These are phyloP conservation scores for Drosophila emarginata DNA, from an alignment of 2,888 invertebrate genomes.

Conservation along the genomic window DNA sequence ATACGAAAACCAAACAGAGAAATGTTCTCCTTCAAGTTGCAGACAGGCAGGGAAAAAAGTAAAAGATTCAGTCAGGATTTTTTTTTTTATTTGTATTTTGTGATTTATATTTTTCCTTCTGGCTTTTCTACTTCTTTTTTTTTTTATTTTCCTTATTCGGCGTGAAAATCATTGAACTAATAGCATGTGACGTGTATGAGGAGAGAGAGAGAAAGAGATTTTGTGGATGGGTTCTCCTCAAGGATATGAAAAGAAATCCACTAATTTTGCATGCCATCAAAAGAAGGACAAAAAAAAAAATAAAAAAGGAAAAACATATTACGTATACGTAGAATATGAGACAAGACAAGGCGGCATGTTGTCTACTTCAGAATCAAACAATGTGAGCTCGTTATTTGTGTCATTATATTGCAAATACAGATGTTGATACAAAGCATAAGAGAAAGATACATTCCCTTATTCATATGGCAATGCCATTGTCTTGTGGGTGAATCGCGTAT, in stretches of 20 bases:
- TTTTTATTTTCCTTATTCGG: constrained; percentile 52
- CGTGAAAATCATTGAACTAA: constrained; percentile 79
- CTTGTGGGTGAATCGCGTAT: constrained; percentile 32
- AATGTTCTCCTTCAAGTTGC: constrained; percentile 1
- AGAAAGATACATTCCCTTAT: constrained; percentile 38
- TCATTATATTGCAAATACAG: constrained; percentile 67
- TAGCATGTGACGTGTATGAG: constrained; percentile 67
- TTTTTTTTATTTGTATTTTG: constrained; percentile 12
- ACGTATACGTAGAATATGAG: constrained; percentile 66
- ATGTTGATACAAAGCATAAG: constrained; percentile 3
- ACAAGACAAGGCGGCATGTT: constrained; percentile 39
- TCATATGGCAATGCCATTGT: constrained; percentile 63
- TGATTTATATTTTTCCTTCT: background rate
- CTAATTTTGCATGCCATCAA: constrained; percentile 62
- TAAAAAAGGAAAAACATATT: constrained; percentile 44
- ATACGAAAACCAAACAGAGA: constrained; percentile 35
- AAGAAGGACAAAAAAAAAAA: background rate
- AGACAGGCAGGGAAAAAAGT: constrained; percentile 33
- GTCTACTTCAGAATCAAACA: constrained; percentile 69
- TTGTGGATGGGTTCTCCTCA: constrained; percentile 44
- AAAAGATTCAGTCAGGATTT: constrained; percentile 61
- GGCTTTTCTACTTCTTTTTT: constrained; percentile 19
- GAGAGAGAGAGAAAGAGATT: constrained; percentile 8
- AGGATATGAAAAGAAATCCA: constrained; percentile 68
- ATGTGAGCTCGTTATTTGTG: constrained; percentile 76